A percentile compares a stretch with the other conserved stretches of the same genome.
Conservation (phyloP, 2,797 vertebrate genomes). For the Myotis planiceps region DNA sequence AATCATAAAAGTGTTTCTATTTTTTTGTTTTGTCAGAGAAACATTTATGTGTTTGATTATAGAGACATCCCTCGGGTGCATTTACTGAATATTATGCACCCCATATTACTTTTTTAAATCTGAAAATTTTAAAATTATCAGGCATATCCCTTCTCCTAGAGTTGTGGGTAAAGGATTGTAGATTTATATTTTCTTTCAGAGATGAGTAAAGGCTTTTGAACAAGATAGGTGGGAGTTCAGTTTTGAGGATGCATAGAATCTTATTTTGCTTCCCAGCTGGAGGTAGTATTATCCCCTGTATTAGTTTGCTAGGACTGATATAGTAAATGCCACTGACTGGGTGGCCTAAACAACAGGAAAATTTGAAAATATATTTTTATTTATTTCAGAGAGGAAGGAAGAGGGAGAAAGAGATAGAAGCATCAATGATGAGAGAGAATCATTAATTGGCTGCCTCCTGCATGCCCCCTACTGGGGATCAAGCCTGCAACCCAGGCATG, state of each 20-base stretch:
- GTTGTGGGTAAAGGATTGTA: neutral
- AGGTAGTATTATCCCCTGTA: neutral
- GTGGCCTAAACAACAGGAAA: neutral
- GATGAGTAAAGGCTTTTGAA: neutral
- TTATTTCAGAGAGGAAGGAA: neutral
- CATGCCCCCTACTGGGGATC: neutral
- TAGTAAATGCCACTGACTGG: neutral
- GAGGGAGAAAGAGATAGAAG: neutral
- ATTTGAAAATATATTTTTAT: neutral
- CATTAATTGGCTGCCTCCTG: neutral
- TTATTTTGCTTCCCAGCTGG: neutral
- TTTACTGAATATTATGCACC: neutral
- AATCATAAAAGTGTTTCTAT: neutral
- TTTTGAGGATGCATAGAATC: neutral
- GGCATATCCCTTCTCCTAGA: neutral
- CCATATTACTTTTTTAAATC: neutral
- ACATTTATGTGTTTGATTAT: neutral
- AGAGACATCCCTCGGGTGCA: neutral
- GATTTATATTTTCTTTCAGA: neutral
- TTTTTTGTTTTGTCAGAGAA: conserved; percentile 18
- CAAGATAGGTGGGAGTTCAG: neutral
- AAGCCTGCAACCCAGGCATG: neutral
- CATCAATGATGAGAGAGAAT: neutral
- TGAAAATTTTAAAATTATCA: neutral
- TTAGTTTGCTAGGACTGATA: neutral